Evolutionary conservation across 1,140 invertebrate species (phyloP).

Genomic region (Drosophila equinoxialis): DNA sequence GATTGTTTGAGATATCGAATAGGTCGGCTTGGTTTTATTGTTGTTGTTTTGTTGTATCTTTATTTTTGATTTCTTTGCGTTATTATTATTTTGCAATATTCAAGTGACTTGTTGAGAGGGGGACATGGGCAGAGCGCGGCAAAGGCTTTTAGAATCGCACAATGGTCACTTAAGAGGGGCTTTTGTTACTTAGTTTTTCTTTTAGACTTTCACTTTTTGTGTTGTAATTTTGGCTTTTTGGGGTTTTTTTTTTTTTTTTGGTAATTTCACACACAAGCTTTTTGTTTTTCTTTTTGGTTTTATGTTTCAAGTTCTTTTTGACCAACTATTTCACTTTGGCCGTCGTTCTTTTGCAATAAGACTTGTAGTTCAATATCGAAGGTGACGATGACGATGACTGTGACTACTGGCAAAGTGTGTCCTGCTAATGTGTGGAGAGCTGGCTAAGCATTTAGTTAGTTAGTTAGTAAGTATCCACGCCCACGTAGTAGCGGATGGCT

Average conservation of each 20-base stretch:
- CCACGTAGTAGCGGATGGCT: slow-evolving; percentile 24
- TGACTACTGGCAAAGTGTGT: slow-evolving; percentile 25
- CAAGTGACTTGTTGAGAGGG: slow-evolving; percentile 24
- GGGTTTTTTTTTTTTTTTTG: slow-evolving; percentile 15
- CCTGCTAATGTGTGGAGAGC: slow-evolving; percentile 18
- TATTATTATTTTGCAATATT: slow-evolving; percentile 53
- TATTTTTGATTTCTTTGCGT: slow-evolving; percentile 38
- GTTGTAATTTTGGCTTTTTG: slow-evolving; percentile 16
- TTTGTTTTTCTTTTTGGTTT: not conserved
- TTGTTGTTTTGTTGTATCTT: slow-evolving; percentile 27
- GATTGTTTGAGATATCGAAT: slow-evolving; percentile 49
- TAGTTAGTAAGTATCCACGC: slow-evolving; percentile 40
- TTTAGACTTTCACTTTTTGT: slow-evolving; percentile 57
- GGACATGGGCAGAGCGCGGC: slow-evolving; percentile 21
- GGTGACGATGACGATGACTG: not conserved
- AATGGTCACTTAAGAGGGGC: slow-evolving; percentile 56
- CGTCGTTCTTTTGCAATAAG: slow-evolving; percentile 6
- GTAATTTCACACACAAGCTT: slow-evolving; percentile 33
- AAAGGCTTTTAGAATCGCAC: slow-evolving; percentile 71
- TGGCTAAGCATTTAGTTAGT: not conserved
- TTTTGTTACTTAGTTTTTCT: slow-evolving; percentile 36
- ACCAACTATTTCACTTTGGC: slow-evolving; percentile 50
- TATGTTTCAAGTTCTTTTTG: slow-evolving; percentile 18
- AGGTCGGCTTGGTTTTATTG: not conserved
- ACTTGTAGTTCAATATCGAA: slow-evolving; percentile 20